These are phyloP conservation scores for Cordylochernes scorpioides DNA, from an alignment of 2,888 invertebrate species.

Conservation along the genomic window DNA sequence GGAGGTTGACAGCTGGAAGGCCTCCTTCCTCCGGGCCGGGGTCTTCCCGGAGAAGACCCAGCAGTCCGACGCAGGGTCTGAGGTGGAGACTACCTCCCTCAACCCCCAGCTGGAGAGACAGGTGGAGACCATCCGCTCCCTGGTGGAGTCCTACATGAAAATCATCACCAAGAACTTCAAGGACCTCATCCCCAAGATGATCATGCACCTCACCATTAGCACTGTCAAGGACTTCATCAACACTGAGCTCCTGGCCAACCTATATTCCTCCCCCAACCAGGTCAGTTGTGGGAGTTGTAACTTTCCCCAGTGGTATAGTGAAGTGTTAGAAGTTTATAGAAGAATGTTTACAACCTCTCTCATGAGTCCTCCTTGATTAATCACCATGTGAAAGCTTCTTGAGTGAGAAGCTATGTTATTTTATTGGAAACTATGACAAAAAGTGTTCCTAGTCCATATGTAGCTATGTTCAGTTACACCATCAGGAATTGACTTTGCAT, in stretches of 20 bases:
- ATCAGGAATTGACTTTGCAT: no score
- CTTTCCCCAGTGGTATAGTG: no score
- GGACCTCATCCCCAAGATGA: constrained; percentile 91
- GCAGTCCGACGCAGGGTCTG: no score
- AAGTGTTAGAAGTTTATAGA: no score
- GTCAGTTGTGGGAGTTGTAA: no score
- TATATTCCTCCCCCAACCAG: constrained; percentile 91
- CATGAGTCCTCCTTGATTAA: no score
- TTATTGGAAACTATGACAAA: no score
- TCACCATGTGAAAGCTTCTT: no score
- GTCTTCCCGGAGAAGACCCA: constrained; percentile 91
- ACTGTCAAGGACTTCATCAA: constrained; percentile 90
- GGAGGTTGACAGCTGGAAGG: constrained; percentile 25
- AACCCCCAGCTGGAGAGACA: constrained; percentile 72
- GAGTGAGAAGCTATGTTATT: no score
- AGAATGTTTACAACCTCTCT: no score
- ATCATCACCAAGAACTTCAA: constrained; percentile 95
- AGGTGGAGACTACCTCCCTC: constrained; percentile 23
- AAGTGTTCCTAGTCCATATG: no score
- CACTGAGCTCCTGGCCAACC: constrained; percentile 76
- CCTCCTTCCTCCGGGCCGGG: constrained; percentile 91
- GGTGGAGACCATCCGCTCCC: constrained; percentile 94
- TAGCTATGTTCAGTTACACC: no score
- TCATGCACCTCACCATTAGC: constrained; percentile 95
- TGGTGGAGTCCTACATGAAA: constrained; percentile 99